Base-by-base conservation (phyloP, 2,113 vertebrate species). In the Loxodonta africana region DNA sequence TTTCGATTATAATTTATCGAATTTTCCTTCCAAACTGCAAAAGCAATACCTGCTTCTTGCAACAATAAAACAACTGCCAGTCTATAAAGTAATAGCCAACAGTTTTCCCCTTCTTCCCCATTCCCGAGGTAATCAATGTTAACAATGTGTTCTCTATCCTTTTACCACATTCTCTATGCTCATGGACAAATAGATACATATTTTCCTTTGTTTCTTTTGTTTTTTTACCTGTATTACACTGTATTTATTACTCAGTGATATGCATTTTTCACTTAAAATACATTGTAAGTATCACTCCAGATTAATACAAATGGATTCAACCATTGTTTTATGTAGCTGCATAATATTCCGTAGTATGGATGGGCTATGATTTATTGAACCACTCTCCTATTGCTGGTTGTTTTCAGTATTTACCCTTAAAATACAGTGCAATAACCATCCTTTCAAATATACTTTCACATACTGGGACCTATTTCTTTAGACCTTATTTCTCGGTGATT, bases 1-100 rank as follows among this genome's bases (percentile, higher is more conserved):
- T 83, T 78, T 88, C 69, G 86, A 65, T 81, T 33, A 97, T 90
- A 89, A 91, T 95, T 76, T 80, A 86, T 81, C 90, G 87, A 94
- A 95, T 93, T 95, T 95, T 93, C n/a, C 63, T 95, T 88, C 87
- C 74, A 96, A 95, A 48, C 90, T 33, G 85, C 88, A 95, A 95
- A 96, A 95, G 80, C 60, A 88, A 73, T 73, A 74, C 82, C 71
- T 81, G 89, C 57, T 94, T 92, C n/a, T 93, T 96, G 41, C 65
- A 91, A 80, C 74, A 92, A 90, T 63, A 94, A 88, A 96, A 83
- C 46, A 92, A 91, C 41, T 80, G 53, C 69, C 15, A 80, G 30
- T 41, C 8, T 69, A 69, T 76, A 91, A 74, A 88, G 93, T 83
- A 93, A 96, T 87, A 86, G 4, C 8, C 62, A 94, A 62, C n/a